These are phyloP conservation scores for Amphiura filiformis DNA, from an alignment of 35 echinoderm and acorn worm species.

Conservation along the genomic window DNA sequence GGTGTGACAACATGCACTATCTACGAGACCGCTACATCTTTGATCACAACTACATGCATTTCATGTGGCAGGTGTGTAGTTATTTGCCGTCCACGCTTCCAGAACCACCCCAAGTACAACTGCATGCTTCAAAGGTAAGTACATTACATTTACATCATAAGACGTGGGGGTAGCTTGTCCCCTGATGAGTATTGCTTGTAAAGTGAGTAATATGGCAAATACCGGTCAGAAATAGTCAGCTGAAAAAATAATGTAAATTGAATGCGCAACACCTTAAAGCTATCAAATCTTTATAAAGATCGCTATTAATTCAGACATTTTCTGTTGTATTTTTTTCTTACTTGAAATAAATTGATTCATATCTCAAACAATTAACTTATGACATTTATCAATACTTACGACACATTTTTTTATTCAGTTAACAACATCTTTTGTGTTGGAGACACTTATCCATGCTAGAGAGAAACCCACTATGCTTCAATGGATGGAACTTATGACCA, in stretches of 20 bases:
- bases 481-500: constrained; percentile 92
- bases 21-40: constrained; percentile 73
- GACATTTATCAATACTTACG: too few species aligned
- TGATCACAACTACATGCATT: constrained; percentile 81
- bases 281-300: too few species aligned
- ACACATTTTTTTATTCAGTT: constrained; percentile 41
- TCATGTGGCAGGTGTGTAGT: constrained; percentile 83
- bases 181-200: background rate
- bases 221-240: background rate
- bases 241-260: background rate
- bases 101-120: constrained; percentile 58
- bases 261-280: too few species aligned
- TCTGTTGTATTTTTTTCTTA: too few species aligned
- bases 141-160: background rate
- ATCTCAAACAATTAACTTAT: too few species aligned
- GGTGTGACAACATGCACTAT: constrained; percentile 77
- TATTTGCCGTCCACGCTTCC: constrained; percentile 60
- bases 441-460: constrained; percentile 75
- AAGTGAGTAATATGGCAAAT: background rate
- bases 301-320: too few species aligned
- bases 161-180: too few species aligned
- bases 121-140: constrained; percentile 69
- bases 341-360: too few species aligned
- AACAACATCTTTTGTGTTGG: constrained; percentile 76
- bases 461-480: constrained; percentile 83